phyloP scores from a whole-genome alignment of 2,888 invertebrate genomes.

The Pristionchus exspectatus region DNA sequence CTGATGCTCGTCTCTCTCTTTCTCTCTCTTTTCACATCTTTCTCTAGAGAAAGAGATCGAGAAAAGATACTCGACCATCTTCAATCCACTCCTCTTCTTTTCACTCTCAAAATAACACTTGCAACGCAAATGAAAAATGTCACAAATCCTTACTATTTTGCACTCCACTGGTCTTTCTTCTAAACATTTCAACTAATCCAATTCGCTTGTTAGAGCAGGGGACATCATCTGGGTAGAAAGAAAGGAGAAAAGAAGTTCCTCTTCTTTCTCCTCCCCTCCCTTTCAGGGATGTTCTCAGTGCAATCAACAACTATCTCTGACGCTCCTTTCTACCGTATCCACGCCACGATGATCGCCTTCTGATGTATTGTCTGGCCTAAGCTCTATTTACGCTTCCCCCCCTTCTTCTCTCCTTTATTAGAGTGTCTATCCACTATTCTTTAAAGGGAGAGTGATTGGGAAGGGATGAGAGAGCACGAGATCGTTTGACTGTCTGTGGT shows the following conservation, averaged over 20 bases:
- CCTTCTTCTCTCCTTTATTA: neutral
- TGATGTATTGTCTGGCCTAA: neutral
- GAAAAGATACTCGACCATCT: constrained; percentile 8
- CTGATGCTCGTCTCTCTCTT: constrained; percentile 39
- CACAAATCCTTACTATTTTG: neutral
- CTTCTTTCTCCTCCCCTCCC: neutral
- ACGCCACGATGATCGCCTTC: neutral
- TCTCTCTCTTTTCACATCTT: neutral
- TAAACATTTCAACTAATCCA: neutral
- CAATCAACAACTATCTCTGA: neutral
- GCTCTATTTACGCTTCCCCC: constrained; percentile 27
- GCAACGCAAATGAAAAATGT: neutral
- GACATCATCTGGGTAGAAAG: neutral
- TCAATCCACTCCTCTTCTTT: neutral
- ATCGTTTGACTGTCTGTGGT: neutral
- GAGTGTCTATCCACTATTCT: constrained; percentile 24
- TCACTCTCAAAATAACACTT: neutral
- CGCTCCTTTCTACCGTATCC: constrained; percentile 1
- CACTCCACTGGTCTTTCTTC: neutral
- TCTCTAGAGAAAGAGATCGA: constrained; percentile 47
- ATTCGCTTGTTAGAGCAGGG: neutral
- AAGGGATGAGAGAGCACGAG: neutral
- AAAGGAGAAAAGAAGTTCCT: neutral
- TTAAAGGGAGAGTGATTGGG: neutral
- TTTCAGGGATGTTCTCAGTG: neutral